Conservation (phyloP, 2,113 vertebrate genomes). For the Leptocoma aspasia region DNA sequence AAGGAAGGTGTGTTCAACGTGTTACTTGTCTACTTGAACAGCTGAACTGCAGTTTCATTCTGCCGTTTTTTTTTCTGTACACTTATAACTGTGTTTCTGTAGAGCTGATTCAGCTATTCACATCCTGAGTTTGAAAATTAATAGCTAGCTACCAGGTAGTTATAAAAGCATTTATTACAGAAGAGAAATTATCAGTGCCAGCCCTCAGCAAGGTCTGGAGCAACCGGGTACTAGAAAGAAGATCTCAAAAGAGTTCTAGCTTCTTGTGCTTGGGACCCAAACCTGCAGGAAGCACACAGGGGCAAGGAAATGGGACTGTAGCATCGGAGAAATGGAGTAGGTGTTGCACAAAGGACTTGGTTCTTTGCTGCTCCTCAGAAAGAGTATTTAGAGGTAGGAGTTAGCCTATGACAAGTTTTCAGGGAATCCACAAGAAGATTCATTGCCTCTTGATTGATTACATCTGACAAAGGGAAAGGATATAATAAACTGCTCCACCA, state of each 20-base stretch:
- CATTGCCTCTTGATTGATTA: not conserved
- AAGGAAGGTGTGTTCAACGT: not conserved
- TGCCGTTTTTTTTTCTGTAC: accelerated
- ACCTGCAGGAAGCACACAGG: not conserved
- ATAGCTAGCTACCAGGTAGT: not conserved
- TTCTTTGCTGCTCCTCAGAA: not conserved
- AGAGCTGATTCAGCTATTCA: not conserved
- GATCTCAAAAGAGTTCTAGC: not conserved
- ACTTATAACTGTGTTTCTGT: not conserved
- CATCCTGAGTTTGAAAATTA: not conserved
- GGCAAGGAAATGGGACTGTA: not conserved
- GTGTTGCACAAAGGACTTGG: not conserved
- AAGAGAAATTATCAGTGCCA: not conserved
- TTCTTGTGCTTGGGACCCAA: not conserved
- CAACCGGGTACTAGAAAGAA: not conserved
- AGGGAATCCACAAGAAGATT: not conserved
- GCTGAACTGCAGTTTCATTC: not conserved
- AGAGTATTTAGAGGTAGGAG: not conserved
- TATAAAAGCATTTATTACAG: not conserved
- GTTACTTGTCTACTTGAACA: not conserved
- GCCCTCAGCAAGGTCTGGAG: not conserved
- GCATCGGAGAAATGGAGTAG: not conserved
- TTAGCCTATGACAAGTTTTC: not conserved
- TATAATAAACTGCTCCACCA: not conserved
- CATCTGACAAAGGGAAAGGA: not conserved